Evolutionary conservation across 2,113 vertebrate genomes (phyloP).

Genomic region (Smithornis capensis): DNA sequence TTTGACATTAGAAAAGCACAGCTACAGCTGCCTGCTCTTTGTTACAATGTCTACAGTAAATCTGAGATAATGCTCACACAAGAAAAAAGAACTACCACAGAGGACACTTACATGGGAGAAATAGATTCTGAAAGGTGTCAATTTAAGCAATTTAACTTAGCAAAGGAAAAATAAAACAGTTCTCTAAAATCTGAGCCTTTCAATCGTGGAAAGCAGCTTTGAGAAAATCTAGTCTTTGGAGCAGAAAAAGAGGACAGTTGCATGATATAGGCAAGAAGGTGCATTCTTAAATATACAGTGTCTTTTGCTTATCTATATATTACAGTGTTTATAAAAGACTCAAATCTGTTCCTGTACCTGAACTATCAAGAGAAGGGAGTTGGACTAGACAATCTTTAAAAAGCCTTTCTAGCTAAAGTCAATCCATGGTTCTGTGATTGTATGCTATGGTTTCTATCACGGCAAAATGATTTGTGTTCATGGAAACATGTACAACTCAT

Average conservation of each 20-base stretch:
- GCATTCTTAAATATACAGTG: not conserved
- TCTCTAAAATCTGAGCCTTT: conserved; percentile 22
- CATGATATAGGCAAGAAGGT: not conserved
- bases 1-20: conserved; percentile 31
- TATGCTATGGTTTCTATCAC: not conserved
- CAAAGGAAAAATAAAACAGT: conserved; percentile 58
- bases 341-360: not conserved
- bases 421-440: not conserved
- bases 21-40: conserved; percentile 46
- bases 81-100: conserved; percentile 53
- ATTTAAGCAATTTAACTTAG: conserved; percentile 46
- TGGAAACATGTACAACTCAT: rapidly evolving
- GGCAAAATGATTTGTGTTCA: not conserved
- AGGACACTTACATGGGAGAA: conserved; percentile 45
- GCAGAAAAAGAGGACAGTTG: not conserved
- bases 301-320: not conserved
- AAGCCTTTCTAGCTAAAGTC: not conserved
- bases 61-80: conserved; percentile 38
- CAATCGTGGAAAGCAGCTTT: not conserved
- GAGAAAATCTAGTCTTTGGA: not conserved
- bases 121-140: conserved; percentile 59
- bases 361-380: not conserved
- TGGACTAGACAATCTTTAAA: not conserved
- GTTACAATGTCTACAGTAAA: conserved; percentile 43
- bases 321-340: not conserved